phyloP scores from a whole-genome alignment of 1,140 invertebrate species.

The Cotesia chilonis region DNA sequence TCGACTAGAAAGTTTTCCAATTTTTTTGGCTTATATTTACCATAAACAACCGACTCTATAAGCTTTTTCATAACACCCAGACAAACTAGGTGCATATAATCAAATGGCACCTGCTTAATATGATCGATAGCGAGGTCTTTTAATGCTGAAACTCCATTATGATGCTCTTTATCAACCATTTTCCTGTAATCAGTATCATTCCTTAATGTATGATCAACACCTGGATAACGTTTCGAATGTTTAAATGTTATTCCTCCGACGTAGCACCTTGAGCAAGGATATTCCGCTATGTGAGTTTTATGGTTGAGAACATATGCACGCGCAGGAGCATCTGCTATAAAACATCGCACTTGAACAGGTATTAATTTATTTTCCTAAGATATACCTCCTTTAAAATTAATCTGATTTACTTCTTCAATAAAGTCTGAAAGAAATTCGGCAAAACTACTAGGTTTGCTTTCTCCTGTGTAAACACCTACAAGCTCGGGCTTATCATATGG shows the following conservation, averaged over 20 bases:
- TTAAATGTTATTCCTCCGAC: conserved; percentile 7
- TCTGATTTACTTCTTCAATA: conserved; percentile 21
- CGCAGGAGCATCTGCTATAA: conserved; percentile 40
- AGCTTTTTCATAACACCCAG: conserved; percentile 38
- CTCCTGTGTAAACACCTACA: conserved; percentile 28
- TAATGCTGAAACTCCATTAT: conserved; percentile 22
- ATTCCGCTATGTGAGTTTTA: conserved; percentile 13
- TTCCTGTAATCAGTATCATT: conserved; percentile 34
- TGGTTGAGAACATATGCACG: conserved; percentile 33
- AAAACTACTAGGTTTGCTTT: conserved; percentile 15
- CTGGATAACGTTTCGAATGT: conserved; percentile 12
- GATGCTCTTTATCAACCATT: conserved; percentile 36
- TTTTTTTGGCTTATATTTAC: conserved; percentile 20
- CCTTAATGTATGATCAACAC: conserved; percentile 7
- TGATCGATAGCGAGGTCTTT: conserved; percentile 7
- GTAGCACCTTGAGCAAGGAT: conserved; percentile 40
- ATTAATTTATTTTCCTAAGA: conserved; percentile 4
- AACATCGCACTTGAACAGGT: conserved; percentile 4
- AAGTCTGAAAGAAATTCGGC: conserved; percentile 29
- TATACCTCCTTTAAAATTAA: conserved; percentile 1
- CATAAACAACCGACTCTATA: conserved; percentile 29
- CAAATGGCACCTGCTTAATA: conserved; percentile 36
- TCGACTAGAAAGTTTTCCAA: not conserved
- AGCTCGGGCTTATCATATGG: conserved; percentile 9
- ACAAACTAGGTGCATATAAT: conserved; percentile 40